Evolutionary conservation across 2,113 vertebrate genomes (phyloP), one percentile per base, ranked within the genome.

Genomic region (Sorex araneus): DNA sequence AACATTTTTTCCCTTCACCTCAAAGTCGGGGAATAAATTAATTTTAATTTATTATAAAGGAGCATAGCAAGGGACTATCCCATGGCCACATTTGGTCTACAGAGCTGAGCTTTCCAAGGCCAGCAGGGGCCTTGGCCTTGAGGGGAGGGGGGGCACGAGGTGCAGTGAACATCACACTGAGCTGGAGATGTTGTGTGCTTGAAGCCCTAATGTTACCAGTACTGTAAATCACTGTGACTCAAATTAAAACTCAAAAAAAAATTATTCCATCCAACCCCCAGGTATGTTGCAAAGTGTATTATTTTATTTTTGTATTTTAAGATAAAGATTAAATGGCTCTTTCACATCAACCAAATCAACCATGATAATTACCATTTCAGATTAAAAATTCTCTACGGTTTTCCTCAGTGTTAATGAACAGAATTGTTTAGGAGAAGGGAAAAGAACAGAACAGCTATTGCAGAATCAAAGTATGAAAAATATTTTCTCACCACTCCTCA

Each of bases 401-500:
- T 92, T 81, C 32, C n/a, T 84, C n/a, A 1, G 28, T 86, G 66
- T 67, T 81, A 92, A 34, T 77, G 50, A 89, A 78, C n/a, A 84
- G 66, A 40, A 4, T 60, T 63, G 50, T 69, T 87, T n/a, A 84
- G 63, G 57, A 50, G 47, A 6, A 40, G 18, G n/a, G 23, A 57
- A 67, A 34, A 57, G 63, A 34, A 30, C 69, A 47, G 63, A 40
- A 83, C 75, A 13, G 8, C 64, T 75, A 64, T 47, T 87, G 47
- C 15, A 89, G 75, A 85, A 69, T 77, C 77, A 95, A 86, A 86
- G 27, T 67, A 50, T 19, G 34, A 88, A 77, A 90, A 92, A 45
- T 50, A 60, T 74, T 76, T 89, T 70, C 97, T 98, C 92, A 99
- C 98, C 98, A 57, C 91, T 97, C 12, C 97, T 97, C 94, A 96